phyloP scores from a whole-genome alignment of 2,797 vertebrate genomes.

The Semaprochilodus insignis region DNA sequence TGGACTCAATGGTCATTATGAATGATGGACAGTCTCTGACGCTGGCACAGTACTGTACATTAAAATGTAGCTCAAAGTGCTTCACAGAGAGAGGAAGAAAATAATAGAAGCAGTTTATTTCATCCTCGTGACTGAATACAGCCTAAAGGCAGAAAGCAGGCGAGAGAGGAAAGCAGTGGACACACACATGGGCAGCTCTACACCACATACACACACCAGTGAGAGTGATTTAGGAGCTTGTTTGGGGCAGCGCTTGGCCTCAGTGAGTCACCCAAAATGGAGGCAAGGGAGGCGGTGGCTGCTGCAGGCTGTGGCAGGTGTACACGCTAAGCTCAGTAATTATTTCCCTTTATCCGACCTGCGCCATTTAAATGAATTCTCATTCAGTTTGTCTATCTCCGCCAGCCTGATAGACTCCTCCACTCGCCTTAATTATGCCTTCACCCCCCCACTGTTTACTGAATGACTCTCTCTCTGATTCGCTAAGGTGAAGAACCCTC shows the following conservation, averaged over 20 bases:
- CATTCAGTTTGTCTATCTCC: constrained; percentile 48
- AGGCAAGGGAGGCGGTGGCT: constrained; percentile 38
- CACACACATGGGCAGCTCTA: neutral
- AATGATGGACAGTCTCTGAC: too few species aligned
- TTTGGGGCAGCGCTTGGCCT: constrained; percentile 30
- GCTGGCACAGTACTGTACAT: neutral
- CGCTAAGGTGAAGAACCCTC: constrained; percentile 31
- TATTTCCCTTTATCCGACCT: constrained; percentile 59
- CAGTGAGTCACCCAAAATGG: constrained; percentile 41
- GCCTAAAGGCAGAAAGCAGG: neutral
- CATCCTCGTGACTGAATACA: neutral
- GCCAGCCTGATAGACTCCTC: constrained; percentile 52
- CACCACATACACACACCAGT: neutral
- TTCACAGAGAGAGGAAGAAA: neutral
- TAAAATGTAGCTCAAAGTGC: neutral
- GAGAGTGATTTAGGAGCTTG: constrained; percentile 33
- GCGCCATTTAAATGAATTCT: constrained; percentile 60
- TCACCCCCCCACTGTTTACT: constrained; percentile 54
- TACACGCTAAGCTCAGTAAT: constrained; percentile 59
- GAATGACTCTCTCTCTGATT: constrained; percentile 47
- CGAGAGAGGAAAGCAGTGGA: neutral
- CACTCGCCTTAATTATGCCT: constrained; percentile 60
- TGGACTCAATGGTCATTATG: too few species aligned
- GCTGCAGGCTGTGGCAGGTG: constrained; percentile 43
- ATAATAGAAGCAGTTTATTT: neutral